Evolutionary conservation across 2,113 vertebrate genomes (phyloP), one percentile per base, ranked within the genome.

Genomic region (Garra rufa): DNA sequence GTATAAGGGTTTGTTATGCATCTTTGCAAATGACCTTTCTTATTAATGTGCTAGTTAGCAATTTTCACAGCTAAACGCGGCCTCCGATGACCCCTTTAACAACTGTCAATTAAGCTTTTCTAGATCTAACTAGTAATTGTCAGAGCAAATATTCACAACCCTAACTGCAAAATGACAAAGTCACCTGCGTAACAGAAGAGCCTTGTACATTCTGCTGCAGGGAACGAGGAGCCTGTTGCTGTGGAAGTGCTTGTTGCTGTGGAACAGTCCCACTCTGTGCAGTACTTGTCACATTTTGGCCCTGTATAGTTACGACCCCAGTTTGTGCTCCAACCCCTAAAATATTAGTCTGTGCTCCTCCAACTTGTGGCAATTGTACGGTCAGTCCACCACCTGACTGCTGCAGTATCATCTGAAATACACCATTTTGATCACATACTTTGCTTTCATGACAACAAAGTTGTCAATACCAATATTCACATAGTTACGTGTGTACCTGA

Each of bases 351-450:
- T 79, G 81, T 26, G 87, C 67, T 15, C 65, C 78, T 38, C 73
- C 75, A 46, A 57, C 95, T 86, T 95, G 95, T 76, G 97, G 91
- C 87, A 98, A 94, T 88, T 97, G 97, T 83, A 98, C 93, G 85
- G 95, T 98, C 92, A 97, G 92, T 21, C 95, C 93, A 87, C 96
- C 93, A 30, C 94, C 65, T 82, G 96, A 93, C 28, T 98, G 97
- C 91, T 98, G 97, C 88, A 98, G 92, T 91, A 98, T 96, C 97
- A 99, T 98, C 97, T 99, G 93, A 43, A 90, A 83, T 0, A 7
- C 59, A 63, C 0, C 8, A 73, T 21, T 52, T 7, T 2, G 61
- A 50, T 52, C 6, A 21, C 13, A 71, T n/a, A 44, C 13, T n/a
- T 10, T 50, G 43, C 70, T 0, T 8, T 28, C 76, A 74, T 46